phyloP scores from a whole-genome alignment of 2,113 vertebrate species.

The Cephalopholis sonnerati region DNA sequence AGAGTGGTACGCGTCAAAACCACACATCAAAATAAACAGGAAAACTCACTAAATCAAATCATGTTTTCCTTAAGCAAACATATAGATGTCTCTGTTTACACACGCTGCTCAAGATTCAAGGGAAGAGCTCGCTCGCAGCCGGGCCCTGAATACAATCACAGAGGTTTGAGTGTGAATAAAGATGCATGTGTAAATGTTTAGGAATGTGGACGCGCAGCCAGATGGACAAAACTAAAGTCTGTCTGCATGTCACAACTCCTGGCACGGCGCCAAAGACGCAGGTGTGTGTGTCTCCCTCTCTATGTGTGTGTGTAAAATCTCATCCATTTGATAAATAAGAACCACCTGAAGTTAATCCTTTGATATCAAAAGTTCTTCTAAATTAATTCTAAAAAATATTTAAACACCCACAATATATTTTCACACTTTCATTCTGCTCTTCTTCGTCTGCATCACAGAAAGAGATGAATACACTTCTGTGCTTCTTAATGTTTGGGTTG shows the following conservation, averaged over 20 bases:
- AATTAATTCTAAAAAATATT: neutral
- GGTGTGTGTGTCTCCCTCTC: conserved; percentile 29
- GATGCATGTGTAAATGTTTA: conserved; percentile 48
- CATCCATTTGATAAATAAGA: neutral
- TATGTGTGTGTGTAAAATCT: conserved; percentile 4
- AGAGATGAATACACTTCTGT: neutral
- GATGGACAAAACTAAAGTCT: conserved; percentile 61
- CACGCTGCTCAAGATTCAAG: conserved; percentile 40
- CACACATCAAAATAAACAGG: neutral
- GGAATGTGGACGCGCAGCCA: conserved; percentile 47
- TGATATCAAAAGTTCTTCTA: neutral
- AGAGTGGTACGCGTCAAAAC: conserved; percentile 4
- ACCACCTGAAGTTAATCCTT: neutral
- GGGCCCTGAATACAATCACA: conserved; percentile 34
- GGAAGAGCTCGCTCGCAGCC: neutral
- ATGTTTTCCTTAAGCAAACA: neutral
- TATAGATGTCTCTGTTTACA: conserved; percentile 6
- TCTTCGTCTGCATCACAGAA: neutral
- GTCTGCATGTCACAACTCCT: conserved; percentile 47
- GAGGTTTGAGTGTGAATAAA: conserved; percentile 56
- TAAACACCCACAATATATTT: too few species aligned
- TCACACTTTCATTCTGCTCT: neutral
- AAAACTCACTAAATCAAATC: neutral
- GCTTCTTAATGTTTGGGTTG: neutral
- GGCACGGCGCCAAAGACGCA: conserved; percentile 53